Evolutionary conservation across 92 coral and sea anemone genomes (phyloP), one percentile per base, ranked within the genome.

Genomic region (Anthopleura xanthogrammica): DNA sequence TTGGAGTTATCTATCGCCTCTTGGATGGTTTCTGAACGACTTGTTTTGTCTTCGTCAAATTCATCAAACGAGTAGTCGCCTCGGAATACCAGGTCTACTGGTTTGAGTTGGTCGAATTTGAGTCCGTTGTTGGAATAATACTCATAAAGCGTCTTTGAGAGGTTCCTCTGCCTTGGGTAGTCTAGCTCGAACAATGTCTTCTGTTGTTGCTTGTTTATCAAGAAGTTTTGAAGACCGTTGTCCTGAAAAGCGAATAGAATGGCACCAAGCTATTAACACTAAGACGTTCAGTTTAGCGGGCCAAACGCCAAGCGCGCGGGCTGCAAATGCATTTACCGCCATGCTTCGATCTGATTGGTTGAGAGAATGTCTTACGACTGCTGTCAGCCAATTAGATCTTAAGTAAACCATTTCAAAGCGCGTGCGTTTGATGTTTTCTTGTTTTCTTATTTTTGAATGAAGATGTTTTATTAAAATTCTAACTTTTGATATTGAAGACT

Each of bases 11-110:
- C 82, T 4, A 78, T 19, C 13, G 52, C 68, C 57, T 50, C 36
- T n/a, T 78, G 82, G 7, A 78, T 78, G 2, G 7, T 16, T 17
- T 58, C 52, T 7, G 74, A 40, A 17, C 75, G 43, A 3, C 29
- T 58, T 43, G n/a, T 79, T 50, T 39, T 29, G 17, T 79, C 66
- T 4, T 29, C n/a, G 52, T 79, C 83, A 14, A n/a, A 19, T 48
- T 58, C 65, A 58, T 58, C 24, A 1, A 80, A 62, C 76, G 73
- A 60, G 58, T 64, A 80, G 29, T 80, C 84, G 12, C 84, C 84
- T 14, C 64, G 77, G 46, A 14, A 65, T 40, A 81, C 3, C 2
- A 81, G 50, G 48, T 81, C 84, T 1, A 20, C 62, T 17, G 8
- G 22, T 22, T n/a, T 41, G 14, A 81, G 7, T 7, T 66, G 11